Evolutionary conservation across 2,113 vertebrate genomes (phyloP).

Genomic region (Aegithalos caudatus): DNA sequence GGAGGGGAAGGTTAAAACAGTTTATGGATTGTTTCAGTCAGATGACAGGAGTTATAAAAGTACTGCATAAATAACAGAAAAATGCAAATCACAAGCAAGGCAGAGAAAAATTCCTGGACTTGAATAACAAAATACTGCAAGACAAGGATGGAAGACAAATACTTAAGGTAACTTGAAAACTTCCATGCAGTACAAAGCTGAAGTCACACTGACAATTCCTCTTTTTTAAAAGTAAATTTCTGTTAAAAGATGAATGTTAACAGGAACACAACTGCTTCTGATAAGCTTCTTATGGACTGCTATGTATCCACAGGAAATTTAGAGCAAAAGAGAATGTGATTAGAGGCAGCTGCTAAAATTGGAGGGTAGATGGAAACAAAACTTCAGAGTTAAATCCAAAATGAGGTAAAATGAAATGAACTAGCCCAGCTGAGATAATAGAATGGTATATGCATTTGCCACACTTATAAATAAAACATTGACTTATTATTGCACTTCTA

Average conservation of each 20-base stretch:
- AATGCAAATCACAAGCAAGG: not conserved
- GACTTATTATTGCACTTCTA: not conserved
- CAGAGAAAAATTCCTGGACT: not conserved
- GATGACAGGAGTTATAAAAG: not conserved
- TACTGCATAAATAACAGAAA: not conserved
- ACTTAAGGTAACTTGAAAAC: not conserved
- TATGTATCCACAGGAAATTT: not conserved
- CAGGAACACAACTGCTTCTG: not conserved
- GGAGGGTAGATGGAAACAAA: constrained; percentile 6
- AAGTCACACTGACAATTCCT: not conserved
- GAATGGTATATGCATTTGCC: not conserved
- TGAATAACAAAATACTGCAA: not conserved
- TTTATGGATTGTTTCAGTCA: not conserved
- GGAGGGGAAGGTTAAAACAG: not conserved
- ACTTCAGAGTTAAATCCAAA: not conserved
- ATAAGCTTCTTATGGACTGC: not conserved
- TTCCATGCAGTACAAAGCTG: not conserved
- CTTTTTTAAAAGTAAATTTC: not conserved
- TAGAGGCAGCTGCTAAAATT: constrained; percentile 18
- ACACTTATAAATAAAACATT: constrained; percentile 38
- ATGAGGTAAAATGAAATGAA: constrained; percentile 1
- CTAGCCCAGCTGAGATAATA: constrained; percentile 27
- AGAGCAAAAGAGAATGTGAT: not conserved
- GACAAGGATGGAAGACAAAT: not conserved
- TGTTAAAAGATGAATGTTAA: not conserved